Base-by-base conservation (phyloP, 2,888 invertebrate genomes). In the Galerucella pusilla region DNA sequence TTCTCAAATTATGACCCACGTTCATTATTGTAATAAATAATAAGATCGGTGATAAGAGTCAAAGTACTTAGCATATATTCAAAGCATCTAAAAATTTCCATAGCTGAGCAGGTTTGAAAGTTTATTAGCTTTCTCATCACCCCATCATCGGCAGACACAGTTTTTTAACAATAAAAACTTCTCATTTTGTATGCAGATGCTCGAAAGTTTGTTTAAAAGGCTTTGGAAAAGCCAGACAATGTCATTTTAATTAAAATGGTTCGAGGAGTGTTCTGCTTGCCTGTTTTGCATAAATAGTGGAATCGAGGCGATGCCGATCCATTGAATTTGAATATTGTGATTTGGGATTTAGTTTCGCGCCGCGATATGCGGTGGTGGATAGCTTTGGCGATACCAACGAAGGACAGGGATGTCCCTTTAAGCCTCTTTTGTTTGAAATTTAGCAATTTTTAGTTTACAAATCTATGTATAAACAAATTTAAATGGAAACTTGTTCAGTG, bases 301-400 rank as follows among this genome's bases (percentile, higher is more conserved):
- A 74, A 70, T 71, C 71, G 65, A 68, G 61, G 72, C 68, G 71
- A 71, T 74, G 70, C 70, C 65, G 68, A 74, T 74, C 76, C 71
- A 74, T 76, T 76, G 74, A 76, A 76, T 76, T 76, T 69, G 75
- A 75, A 75, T 75, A 75, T 75, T 75, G 75, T 71, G 71, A 74
- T 74, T 63, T 71, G n/a, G 71, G 67, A 61, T 69, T 61, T 61
- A 16, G 52, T 69, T 68, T 59, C 59, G 68, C 45, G 49, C 25
- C 59, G 60, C 59, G 57, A 16, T 35, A 14, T 42, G 42, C 16
- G 12, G 35, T 54, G n/a, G n/a, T 60, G 20, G 60, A 60, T 60
- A 42, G 68, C 57, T 14, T 28, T 60, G 1, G 28, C 28, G 20
- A 20, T 28, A 25, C 28, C 60, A 60, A 25, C 60, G 60, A 11